phyloP scores from a whole-genome alignment of 2,888 invertebrate species.

The Notodonta ziczac region DNA sequence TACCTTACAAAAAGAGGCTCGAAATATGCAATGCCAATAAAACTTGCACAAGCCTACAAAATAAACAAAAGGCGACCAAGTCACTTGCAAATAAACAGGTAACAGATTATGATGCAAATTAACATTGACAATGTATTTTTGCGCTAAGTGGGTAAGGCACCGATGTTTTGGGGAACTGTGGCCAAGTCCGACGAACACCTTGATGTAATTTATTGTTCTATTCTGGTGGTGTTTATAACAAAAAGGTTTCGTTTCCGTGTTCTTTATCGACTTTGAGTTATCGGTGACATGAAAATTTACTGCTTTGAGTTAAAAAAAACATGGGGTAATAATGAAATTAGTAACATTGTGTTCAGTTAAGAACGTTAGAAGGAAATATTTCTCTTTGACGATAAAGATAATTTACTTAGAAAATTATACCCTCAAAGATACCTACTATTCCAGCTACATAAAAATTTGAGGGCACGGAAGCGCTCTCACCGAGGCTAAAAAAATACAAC shows the following conservation, averaged over 20 bases:
- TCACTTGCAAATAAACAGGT: conserved; percentile 78
- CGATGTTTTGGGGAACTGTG: conserved; percentile 80
- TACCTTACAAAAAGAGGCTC: conserved; percentile 65
- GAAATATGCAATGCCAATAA: conserved; percentile 57
- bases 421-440: too few species aligned
- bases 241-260: conserved; percentile 80
- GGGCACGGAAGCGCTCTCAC: too few species aligned
- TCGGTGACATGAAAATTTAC: conserved; percentile 75
- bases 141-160: conserved; percentile 39
- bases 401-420: too few species aligned
- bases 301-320: conserved; percentile 41
- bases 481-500: too few species aligned
- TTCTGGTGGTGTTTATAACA: conserved; percentile 72
- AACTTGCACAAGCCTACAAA: conserved; percentile 72
- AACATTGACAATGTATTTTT: conserved; percentile 67
- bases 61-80: conserved; percentile 65
- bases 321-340: conserved; percentile 17
- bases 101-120: conserved; percentile 82
- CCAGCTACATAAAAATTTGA: too few species aligned
- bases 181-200: conserved; percentile 77
- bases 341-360: conserved; percentile 19
- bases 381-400: neutral
- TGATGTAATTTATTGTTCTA: conserved; percentile 79
- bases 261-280: conserved; percentile 73
- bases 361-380: conserved; percentile 28